Evolutionary conservation across 2,797 vertebrate genomes (phyloP).

Genomic region (Botia kubotai): DNA sequence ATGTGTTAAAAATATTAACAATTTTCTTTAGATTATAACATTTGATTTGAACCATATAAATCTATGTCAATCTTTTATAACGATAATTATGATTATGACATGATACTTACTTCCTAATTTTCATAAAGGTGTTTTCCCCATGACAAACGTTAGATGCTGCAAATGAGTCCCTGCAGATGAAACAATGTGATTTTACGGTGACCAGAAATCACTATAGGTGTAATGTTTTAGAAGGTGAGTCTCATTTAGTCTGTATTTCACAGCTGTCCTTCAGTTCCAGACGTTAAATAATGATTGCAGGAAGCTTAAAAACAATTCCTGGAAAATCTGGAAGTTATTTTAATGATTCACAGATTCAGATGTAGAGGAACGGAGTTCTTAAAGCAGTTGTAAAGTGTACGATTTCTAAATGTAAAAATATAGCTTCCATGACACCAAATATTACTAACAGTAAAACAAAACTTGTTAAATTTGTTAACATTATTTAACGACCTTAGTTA

Average conservation of each 20-base stretch:
- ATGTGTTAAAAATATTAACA: too few relatives aligned
- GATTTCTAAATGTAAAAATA: neutral
- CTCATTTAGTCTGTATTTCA: neutral
- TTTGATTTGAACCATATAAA: too few relatives aligned
- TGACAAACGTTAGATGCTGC: neutral
- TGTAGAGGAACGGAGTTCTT: slow-evolving; percentile 10
- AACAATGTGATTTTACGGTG: neutral
- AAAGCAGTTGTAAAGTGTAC: neutral
- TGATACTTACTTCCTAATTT: too few relatives aligned
- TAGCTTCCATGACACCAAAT: neutral
- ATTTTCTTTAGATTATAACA: too few relatives aligned
- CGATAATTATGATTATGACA: too few relatives aligned
- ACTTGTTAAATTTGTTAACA: too few relatives aligned
- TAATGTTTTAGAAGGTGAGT: neutral
- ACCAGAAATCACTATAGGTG: neutral
- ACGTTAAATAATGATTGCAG: neutral
- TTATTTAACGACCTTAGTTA: too few relatives aligned
- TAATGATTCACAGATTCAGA: slow-evolving; percentile 31
- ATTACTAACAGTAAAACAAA: too few relatives aligned
- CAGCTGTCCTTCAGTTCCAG: slow-evolving; percentile 14
- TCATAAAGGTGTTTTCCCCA: too few relatives aligned
- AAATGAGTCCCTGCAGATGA: neutral
- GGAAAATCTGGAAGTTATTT: slow-evolving; percentile 50
- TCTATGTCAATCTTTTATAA: too few relatives aligned
- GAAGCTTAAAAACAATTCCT: slow-evolving; percentile 32